These are phyloP conservation scores for Cheilosia impressa DNA, from an alignment of 2,888 invertebrate species.

Conservation along the genomic window DNA sequence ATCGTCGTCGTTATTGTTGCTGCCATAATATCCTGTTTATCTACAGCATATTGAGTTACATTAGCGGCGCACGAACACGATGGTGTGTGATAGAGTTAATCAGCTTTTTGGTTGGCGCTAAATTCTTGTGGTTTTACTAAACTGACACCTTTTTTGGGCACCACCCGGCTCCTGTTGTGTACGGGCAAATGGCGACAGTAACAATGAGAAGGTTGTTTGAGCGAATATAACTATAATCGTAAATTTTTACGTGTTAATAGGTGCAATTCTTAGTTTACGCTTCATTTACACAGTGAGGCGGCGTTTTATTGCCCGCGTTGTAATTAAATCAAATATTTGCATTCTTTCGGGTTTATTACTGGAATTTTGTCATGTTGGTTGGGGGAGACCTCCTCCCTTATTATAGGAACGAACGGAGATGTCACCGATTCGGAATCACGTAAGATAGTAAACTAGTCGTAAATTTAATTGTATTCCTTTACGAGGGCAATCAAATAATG, in stretches of 20 bases:
- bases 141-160: constrained; percentile 46
- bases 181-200: background rate
- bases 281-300: constrained; percentile 41
- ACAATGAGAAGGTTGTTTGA: constrained; percentile 13
- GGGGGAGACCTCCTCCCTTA: background rate
- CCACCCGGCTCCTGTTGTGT: background rate
- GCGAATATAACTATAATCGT: constrained; percentile 60
- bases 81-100: constrained; percentile 72
- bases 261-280: constrained; percentile 58
- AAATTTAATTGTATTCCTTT: constrained; percentile 1
- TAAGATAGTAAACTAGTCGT: background rate
- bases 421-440: constrained; percentile 26
- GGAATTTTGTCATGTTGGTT: background rate
- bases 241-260: constrained; percentile 74
- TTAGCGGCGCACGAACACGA: constrained; percentile 57
- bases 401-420: constrained; percentile 7
- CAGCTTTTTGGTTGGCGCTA: constrained; percentile 58
- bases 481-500: constrained; percentile 1
- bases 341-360: constrained; percentile 39
- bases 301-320: constrained; percentile 48
- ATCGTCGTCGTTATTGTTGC: background rate
- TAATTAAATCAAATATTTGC: constrained; percentile 74
- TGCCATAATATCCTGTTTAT: constrained; percentile 55
- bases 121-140: constrained; percentile 57
- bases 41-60: constrained; percentile 71